Evolutionary conservation across 2,888 invertebrate genomes (phyloP).

Genomic region (Trachelus tabidus): DNA sequence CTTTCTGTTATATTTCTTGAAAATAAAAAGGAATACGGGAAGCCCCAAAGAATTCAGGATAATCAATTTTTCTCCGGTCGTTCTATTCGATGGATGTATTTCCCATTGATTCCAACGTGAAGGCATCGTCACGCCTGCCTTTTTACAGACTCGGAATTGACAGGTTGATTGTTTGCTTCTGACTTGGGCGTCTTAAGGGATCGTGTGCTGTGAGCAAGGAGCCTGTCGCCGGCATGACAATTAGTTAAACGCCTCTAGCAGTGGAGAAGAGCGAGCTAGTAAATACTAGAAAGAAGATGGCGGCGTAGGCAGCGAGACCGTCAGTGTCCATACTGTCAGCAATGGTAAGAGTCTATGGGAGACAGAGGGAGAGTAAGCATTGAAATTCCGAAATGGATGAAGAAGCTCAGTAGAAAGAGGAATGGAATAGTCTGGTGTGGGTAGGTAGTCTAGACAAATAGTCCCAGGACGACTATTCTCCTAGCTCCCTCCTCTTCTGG

Average conservation of each 20-base stretch:
- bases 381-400: neutral
- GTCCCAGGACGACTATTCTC: conserved; percentile 43
- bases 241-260: conserved; percentile 5
- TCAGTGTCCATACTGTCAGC: too few relatives aligned
- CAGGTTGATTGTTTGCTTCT: conserved; percentile 48
- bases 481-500: conserved; percentile 29
- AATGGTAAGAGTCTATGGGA: neutral
- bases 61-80: neutral
- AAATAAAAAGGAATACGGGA: neutral
- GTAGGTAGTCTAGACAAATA: conserved; percentile 44
- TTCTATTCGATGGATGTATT: conserved; percentile 6
- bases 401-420: neutral
- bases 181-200: conserved; percentile 30
- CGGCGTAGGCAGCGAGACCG: too few relatives aligned
- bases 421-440: neutral
- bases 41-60: neutral
- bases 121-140: conserved; percentile 24
- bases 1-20: neutral
- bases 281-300: neutral
- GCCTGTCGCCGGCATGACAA: conserved; percentile 15
- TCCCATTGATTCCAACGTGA: conserved; percentile 15
- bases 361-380: neutral
- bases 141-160: conserved; percentile 38
- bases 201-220: conserved; percentile 13
- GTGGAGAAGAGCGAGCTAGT: neutral